A percentile compares a stretch with the other conserved stretches of the same genome.
phyloP scores from a whole-genome alignment of 2,888 invertebrate species.

The Siphlonurus alternatus region DNA sequence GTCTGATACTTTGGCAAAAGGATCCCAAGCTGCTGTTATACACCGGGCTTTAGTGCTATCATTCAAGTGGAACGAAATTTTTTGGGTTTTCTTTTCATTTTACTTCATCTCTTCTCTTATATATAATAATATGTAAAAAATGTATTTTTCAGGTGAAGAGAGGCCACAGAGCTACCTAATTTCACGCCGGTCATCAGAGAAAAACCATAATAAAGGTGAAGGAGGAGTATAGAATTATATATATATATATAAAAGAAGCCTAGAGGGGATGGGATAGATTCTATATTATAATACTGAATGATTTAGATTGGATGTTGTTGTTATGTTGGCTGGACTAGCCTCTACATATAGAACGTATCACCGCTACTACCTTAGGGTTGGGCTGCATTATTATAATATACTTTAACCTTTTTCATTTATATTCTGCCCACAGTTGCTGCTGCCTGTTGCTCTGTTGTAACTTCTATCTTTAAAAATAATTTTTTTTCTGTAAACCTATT shows the following conservation, averaged over 20 bases:
- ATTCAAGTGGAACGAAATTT: neutral
- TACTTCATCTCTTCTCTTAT: neutral
- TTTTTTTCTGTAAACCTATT: too few species aligned
- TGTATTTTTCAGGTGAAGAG: neutral
- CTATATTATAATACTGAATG: neutral
- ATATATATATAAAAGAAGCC: neutral
- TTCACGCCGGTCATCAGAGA: neutral
- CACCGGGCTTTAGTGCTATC: neutral
- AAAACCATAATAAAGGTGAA: neutral
- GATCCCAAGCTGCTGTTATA: too few species aligned
- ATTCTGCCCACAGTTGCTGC: too few species aligned
- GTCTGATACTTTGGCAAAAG: too few species aligned
- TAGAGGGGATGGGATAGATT: neutral
- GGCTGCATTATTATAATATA: neutral
- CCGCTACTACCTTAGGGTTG: neutral
- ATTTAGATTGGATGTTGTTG: neutral
- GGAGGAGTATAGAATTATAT: neutral
- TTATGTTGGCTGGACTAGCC: neutral
- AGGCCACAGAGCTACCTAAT: neutral
- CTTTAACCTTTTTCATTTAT: neutral
- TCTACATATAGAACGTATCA: neutral
- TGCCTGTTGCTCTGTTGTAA: too few species aligned
- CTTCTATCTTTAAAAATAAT: too few species aligned
- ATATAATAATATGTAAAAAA: neutral
- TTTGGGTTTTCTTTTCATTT: neutral